Evolutionary conservation across 2,113 vertebrate species (phyloP).

Genomic region (Stomatorhinus ivindoensis): DNA sequence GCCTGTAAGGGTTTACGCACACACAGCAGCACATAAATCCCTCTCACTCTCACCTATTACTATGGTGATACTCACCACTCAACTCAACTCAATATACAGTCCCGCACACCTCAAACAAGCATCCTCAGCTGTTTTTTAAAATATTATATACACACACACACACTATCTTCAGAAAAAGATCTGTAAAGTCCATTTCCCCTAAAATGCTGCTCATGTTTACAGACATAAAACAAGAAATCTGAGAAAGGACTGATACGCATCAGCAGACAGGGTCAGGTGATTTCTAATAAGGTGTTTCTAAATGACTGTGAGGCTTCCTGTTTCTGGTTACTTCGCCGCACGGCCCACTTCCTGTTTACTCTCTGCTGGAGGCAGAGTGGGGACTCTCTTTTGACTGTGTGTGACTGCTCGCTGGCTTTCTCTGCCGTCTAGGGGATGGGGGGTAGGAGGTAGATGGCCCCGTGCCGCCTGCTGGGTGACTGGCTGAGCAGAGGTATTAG

Average conservation of each 20-base stretch:
- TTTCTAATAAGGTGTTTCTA: conserved; percentile 3
- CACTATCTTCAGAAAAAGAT: background rate
- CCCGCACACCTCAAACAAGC: background rate
- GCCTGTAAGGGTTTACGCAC: background rate
- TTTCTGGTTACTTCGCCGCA: conserved; percentile 18
- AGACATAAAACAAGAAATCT: background rate
- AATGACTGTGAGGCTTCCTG: conserved; percentile 12
- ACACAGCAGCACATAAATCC: background rate
- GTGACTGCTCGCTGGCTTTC: background rate
- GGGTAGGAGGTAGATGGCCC: background rate
- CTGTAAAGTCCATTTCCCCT: background rate
- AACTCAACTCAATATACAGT: background rate
- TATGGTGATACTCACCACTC: background rate
- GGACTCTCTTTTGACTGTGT: background rate
- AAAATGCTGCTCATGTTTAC: background rate
- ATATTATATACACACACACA: background rate
- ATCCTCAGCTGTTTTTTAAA: background rate
- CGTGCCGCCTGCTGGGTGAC: background rate
- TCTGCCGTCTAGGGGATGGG: background rate
- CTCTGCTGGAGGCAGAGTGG: conserved; percentile 18
- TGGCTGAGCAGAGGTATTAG: background rate
- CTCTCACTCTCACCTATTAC: background rate
- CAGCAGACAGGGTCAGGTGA: background rate
- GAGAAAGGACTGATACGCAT: background rate
- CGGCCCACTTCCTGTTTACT: conserved; percentile 40